A percentile compares a stretch with the other conserved stretches of the same genome.
phyloP scores from a whole-genome alignment of 2,113 vertebrate genomes.

The Microcebus ravelobensis region DNA sequence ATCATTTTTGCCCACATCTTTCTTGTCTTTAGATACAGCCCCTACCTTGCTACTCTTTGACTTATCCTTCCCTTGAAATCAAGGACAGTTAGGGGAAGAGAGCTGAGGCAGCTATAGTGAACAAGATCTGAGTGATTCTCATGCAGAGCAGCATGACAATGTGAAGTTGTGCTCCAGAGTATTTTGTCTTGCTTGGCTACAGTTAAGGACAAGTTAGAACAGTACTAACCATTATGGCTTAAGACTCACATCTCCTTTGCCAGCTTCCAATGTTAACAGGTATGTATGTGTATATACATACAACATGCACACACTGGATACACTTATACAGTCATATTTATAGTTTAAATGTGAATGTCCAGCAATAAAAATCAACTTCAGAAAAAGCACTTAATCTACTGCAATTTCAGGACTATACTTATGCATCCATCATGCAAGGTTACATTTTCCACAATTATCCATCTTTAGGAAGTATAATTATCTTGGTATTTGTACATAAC shows the following conservation, averaged over 20 bases:
- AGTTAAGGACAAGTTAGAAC: neutral
- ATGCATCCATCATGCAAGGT: neutral
- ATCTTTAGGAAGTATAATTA: neutral
- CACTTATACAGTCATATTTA: neutral
- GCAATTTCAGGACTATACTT: neutral
- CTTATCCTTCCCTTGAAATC: neutral
- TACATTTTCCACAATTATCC: neutral
- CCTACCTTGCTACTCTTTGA: neutral
- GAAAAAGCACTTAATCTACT: neutral
- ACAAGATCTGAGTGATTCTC: neutral
- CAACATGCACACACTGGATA: neutral
- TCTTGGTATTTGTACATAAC: conserved; percentile 9
- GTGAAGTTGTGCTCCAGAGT: neutral
- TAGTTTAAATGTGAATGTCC: neutral
- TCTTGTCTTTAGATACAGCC: neutral
- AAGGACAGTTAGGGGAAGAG: neutral
- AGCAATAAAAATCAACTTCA: neutral
- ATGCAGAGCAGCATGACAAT: neutral
- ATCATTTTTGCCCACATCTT: neutral
- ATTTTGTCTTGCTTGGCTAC: neutral
- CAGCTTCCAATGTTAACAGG: neutral
- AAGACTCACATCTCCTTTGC: neutral
- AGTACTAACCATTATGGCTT: neutral
- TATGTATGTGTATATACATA: neutral
- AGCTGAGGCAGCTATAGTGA: neutral